Evolutionary conservation across 2,113 vertebrate species (phyloP).

Genomic region (Micromys minutus): DNA sequence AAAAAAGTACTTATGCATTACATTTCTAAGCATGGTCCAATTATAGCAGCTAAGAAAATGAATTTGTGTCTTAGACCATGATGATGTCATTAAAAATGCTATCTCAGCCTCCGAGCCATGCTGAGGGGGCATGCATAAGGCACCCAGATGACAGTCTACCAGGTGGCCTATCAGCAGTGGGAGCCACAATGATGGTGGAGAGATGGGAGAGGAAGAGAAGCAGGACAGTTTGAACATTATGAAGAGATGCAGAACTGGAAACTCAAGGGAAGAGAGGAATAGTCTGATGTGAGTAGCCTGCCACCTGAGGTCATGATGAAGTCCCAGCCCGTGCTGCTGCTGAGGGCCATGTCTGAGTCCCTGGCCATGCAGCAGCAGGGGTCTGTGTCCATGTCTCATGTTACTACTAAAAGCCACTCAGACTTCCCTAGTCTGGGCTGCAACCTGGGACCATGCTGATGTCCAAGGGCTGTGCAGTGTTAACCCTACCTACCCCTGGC

Average conservation of each 20-base stretch:
- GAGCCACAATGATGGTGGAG: neutral
- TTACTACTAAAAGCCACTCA: neutral
- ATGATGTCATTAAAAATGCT: neutral
- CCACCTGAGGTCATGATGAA: neutral
- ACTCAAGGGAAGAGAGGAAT: neutral
- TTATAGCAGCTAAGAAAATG: neutral
- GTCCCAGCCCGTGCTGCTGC: neutral
- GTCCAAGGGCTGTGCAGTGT: neutral
- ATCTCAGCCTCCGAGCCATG: neutral
- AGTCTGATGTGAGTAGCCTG: neutral
- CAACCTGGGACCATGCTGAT: neutral
- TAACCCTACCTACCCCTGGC: neutral
- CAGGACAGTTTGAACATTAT: neutral
- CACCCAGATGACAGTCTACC: neutral
- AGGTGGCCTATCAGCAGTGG: neutral
- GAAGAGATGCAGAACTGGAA: neutral
- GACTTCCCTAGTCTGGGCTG: neutral
- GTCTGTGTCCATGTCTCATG: neutral
- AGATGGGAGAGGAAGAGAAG: neutral
- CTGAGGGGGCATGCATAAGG: neutral
- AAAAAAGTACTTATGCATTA: neutral
- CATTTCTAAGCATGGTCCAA: neutral
- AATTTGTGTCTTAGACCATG: neutral
- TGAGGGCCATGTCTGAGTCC: neutral
- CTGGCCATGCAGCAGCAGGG: neutral